Percentiles rank a stretch among this genome's conserved stretches.
These are phyloP conservation scores for Orthonevra nobilis DNA, from an alignment of 2,888 invertebrate species.

Conservation along the genomic window DNA sequence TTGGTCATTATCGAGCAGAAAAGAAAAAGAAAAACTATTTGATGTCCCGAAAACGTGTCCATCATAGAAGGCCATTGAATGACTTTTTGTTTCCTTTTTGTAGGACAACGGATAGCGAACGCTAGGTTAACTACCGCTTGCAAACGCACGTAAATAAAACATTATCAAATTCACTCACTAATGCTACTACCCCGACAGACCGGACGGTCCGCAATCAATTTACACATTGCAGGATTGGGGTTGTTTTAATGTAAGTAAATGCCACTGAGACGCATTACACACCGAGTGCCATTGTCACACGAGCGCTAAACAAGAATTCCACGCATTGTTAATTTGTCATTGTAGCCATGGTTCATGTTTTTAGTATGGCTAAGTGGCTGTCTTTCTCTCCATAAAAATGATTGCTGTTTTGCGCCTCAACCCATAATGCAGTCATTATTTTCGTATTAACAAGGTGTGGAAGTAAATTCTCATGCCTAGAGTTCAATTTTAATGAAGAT, in stretches of 20 bases:
- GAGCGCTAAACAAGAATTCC: constrained; percentile 66
- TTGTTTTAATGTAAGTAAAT: constrained; percentile 69
- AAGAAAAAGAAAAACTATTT: constrained; percentile 47
- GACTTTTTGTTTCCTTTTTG: constrained; percentile 61
- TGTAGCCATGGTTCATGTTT: constrained; percentile 60
- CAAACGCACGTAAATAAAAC: constrained; percentile 68
- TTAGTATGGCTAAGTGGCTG: constrained; percentile 63
- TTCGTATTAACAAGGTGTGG: constrained; percentile 82
- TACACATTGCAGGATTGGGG: constrained; percentile 61
- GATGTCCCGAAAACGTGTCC: constrained; percentile 59
- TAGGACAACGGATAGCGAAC: constrained; percentile 5
- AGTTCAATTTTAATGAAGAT: constrained; percentile 64
- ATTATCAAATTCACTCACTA: constrained; percentile 62
- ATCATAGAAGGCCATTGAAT: constrained; percentile 39
- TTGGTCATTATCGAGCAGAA: constrained; percentile 49
- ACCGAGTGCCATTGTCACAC: constrained; percentile 66
- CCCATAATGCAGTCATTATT: constrained; percentile 80
- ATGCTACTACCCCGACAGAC: no score
- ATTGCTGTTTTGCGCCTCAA: constrained; percentile 67
- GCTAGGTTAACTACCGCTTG: constrained; percentile 66
- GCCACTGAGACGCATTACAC: constrained; percentile 70
- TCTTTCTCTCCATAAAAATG: constrained; percentile 68
- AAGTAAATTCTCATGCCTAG: constrained; percentile 74
- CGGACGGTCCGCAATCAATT: constrained; percentile 62
- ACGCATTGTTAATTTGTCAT: constrained; percentile 68